Evolutionary conservation across 23 tunicate genomes (phyloP).

Genomic region (Trididemnum clinides): DNA sequence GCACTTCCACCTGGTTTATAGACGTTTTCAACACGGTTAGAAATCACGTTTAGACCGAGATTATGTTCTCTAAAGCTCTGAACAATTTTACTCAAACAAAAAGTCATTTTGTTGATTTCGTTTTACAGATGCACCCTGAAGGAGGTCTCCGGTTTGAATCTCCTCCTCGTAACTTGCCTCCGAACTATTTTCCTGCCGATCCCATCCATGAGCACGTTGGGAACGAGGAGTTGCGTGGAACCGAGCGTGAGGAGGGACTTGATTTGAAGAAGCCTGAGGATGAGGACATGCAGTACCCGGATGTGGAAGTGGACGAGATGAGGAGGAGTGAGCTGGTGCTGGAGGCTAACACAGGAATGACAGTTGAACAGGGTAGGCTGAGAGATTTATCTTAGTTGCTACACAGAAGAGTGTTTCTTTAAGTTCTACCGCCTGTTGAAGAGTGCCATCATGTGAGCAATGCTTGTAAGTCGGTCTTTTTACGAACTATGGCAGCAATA

Average conservation of each 20-base stretch:
- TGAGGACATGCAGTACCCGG: neutral
- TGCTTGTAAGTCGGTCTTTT: too few relatives aligned
- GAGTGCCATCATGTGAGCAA: too few relatives aligned
- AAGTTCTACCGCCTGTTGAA: too few relatives aligned
- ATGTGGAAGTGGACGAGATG: conserved; percentile 6
- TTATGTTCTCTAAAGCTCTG: too few relatives aligned
- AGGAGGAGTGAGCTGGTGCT: conserved; percentile 32
- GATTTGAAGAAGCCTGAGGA: neutral
- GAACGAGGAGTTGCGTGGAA: neutral
- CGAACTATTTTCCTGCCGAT: neutral
- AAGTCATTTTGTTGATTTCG: too few relatives aligned
- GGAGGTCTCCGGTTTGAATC: neutral
- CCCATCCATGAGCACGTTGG: neutral
- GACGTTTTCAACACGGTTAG: too few relatives aligned
- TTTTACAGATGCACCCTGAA: neutral
- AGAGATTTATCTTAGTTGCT: too few relatives aligned
- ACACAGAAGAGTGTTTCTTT: too few relatives aligned
- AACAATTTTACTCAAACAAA: too few relatives aligned
- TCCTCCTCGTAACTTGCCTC: conserved; percentile 18
- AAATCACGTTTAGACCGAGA: too few relatives aligned
- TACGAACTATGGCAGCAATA: too few relatives aligned
- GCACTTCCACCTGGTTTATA: too few relatives aligned
- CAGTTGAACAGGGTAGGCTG: conserved; percentile 76
- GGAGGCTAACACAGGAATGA: conserved; percentile 71
- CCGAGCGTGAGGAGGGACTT: neutral